phyloP scores from a whole-genome alignment of 2,797 vertebrate genomes.

The Cynopterus sphinx region DNA sequence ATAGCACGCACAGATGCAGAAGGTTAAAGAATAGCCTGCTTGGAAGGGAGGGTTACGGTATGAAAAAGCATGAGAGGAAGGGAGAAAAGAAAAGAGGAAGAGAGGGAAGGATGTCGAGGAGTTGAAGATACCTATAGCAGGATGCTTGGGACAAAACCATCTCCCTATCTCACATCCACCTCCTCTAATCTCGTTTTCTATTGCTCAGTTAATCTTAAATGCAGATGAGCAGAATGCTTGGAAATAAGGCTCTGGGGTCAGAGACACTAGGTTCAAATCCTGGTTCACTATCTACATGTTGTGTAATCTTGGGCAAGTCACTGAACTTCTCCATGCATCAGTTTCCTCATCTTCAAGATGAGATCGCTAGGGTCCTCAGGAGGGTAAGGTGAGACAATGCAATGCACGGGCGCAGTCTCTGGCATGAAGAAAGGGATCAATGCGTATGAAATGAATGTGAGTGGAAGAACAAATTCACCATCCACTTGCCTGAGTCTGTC shows the following conservation, averaged over 20 bases:
- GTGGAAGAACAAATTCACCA: not conserved
- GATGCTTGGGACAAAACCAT: not conserved
- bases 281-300: not conserved
- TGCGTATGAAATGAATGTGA: not conserved
- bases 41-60: not conserved
- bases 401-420: no score
- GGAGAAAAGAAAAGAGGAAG: not conserved
- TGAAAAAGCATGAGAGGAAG: not conserved
- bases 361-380: accelerated
- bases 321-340: not conserved
- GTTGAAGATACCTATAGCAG: not conserved
- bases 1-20: not conserved
- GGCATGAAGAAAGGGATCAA: not conserved
- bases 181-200: not conserved
- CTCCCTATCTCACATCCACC: not conserved
- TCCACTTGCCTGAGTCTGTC: not conserved
- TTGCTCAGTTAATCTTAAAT: not conserved
- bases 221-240: not conserved
- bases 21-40: not conserved
- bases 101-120: not conserved
- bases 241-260: not conserved
- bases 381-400: not conserved
- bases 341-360: not conserved
- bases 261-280: not conserved
- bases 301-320: not conserved